Base-by-base conservation (phyloP, 2,113 vertebrate species). In the Trematomus loennbergii region DNA sequence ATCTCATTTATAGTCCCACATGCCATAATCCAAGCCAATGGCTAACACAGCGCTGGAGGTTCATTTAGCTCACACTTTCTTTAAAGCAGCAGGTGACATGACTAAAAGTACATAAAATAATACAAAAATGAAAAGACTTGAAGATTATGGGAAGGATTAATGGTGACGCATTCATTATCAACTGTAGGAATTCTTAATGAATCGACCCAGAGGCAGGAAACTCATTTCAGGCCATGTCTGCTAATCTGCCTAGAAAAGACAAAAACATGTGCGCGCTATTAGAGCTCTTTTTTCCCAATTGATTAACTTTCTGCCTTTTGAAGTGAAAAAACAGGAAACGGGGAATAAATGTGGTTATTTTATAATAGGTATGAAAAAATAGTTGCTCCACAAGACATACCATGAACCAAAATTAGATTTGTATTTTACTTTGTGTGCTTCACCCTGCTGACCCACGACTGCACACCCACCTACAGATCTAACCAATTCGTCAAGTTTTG, bases 31-130 rank as follows among this genome's bases (percentile, higher is more conserved):
- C 61, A 62, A 62, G 25, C 59, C 3, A 29, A 22, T 46, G 54
- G 18, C 12, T 49, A 22, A 61, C 10, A 2, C 45, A 82, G 36
- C 43, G 49, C 17, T 12, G 10, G 10, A 80, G 54, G 29, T 53
- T 82, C 8, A 82, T 83, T 78, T 45, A 62, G 20, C 29, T 81
- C 43, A 68, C 7, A 68, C 55, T 87, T 84, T 85, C 60, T 82
- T 62, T 3, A 52, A 33, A 83, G 43, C 88, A 79, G 74, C 59
- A 66, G 88, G 89, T 15, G 59, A 52, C 2, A 2, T 70, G 17
- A 79, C 81, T 75, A 78, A 66, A 63, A 12, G 40, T 2, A 17
- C 72, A 82, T 18, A 11, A 63, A 83, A 71, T 25, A 2, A 22
- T 59, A 40, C 36, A n/a, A 73, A 76, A 75, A 1, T 69, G 36